Base-by-base conservation (phyloP, 2,113 vertebrate genomes). In the Indicator maculatus region DNA sequence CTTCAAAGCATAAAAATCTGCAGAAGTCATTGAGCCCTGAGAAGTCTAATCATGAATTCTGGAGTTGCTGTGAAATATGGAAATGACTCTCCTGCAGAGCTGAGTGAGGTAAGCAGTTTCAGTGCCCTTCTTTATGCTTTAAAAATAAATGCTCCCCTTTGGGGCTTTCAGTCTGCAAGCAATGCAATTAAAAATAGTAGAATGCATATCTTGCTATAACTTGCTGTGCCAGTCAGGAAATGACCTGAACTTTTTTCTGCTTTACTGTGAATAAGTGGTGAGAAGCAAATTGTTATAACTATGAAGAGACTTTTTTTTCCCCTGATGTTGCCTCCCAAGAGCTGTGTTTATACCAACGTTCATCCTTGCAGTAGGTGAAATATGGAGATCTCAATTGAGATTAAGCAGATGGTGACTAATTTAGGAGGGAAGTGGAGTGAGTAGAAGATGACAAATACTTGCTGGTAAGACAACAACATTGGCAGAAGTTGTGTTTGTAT, bases 21-120 rank as follows among this genome's bases (percentile, higher is more conserved):
- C 83, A 97, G 91, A 97, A 96, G 93, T 89, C 38, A 4, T 93
- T 74, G 69, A 93, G 86, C 85, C 65, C 83, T 44, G 81, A 92
- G 96, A 98, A 96, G 96, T 96, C 94, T 96, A 97, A 98, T 94
- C 96, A 98, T 98, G 98, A 98, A 98, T 98, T 98, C 98, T 89
- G 98, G 98, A 97, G 97, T 98, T 95, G 95, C 97, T 80, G 44
- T 98, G 95, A 98, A 97, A 96, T 98, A 97, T 84, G 98, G 97
- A 86, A 98, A 96, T 90, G 98, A 98, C 74, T 91, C 96, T 50
- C 95, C 97, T 65, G 97, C 97, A 36, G 98, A 98, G 94, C 97
- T 98, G 89, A 98, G 97, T 74, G 98, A 99, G 98, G 98, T 98
- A 97, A 98, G 98, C 93, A 31, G 93, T 95, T 77, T 96, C 85